A percentile compares a stretch with the other conserved stretches of the same genome.
Conservation (phyloP, 2,113 vertebrate genomes). For the Anarhynchus alexandrinus region DNA sequence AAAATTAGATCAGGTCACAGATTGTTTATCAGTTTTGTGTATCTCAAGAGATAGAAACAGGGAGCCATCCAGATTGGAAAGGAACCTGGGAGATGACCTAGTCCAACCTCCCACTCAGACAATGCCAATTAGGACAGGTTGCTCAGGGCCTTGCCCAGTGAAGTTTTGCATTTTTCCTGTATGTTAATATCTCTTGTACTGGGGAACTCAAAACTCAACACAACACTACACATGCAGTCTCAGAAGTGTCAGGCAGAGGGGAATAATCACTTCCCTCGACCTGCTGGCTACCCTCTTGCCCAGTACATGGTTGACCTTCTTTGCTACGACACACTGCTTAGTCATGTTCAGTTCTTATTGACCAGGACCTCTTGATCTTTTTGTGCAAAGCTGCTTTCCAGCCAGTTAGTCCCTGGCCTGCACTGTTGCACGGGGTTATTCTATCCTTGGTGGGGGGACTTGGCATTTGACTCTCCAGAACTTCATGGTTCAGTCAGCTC, state of each 20-base stretch:
- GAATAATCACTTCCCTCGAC: background rate
- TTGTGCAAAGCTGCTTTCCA: background rate
- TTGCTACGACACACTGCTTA: background rate
- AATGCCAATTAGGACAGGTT: background rate
- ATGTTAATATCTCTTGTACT: background rate
- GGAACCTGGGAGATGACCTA: background rate
- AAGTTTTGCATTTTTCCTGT: background rate
- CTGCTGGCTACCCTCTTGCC: background rate
- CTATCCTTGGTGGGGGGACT: fast-evolving
- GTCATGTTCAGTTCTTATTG: background rate
- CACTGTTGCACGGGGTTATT: background rate
- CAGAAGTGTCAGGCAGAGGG: background rate
- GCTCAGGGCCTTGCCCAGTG: background rate
- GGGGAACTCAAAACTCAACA: background rate
- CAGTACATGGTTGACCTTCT: background rate
- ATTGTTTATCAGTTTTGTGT: background rate
- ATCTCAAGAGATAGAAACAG: background rate
- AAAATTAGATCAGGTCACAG: background rate
- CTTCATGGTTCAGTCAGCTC: background rate
- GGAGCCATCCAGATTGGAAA: background rate
- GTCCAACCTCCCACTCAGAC: background rate
- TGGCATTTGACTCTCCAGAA: background rate
- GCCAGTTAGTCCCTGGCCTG: background rate
- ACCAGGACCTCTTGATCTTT: background rate
- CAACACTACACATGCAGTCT: background rate